Conservation (phyloP, 2,888 invertebrate genomes). For the Anorthoa munda region DNA sequence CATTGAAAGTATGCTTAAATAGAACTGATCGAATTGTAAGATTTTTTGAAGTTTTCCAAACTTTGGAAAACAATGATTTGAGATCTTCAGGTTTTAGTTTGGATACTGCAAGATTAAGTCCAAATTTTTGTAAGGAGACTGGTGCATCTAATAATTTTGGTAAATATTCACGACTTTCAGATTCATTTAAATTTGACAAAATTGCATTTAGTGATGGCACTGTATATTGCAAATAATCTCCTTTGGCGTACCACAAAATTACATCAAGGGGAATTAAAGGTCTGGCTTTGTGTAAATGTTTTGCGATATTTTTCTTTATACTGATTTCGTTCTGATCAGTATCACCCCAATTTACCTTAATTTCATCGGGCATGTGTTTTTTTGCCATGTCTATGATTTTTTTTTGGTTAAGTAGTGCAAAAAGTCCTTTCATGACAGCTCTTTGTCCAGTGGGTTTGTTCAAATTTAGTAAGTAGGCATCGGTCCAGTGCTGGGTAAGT, state of each 20-base stretch:
- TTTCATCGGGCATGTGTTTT: conserved; percentile 74
- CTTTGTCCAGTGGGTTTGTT: conserved; percentile 71
- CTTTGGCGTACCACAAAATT: conserved; percentile 79
- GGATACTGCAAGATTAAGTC: conserved; percentile 71
- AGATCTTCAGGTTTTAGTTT: conserved; percentile 73
- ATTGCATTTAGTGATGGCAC: conserved; percentile 77
- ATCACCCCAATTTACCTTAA: conserved; percentile 79
- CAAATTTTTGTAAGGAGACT: conserved; percentile 79
- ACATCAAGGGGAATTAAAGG: conserved; percentile 74
- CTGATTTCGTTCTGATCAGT: conserved; percentile 72
- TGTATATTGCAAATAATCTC: conserved; percentile 81
- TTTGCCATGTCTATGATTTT: conserved; percentile 71
- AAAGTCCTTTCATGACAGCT: conserved; percentile 71
- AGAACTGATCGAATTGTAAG: conserved; percentile 73
- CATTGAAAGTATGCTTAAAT: conserved; percentile 70
- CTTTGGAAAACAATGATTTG: conserved; percentile 67
- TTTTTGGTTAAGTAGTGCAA: conserved; percentile 71
- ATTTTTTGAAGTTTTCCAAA: conserved; percentile 77
- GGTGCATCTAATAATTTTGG: conserved; percentile 73
- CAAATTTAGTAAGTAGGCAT: conserved; percentile 68
- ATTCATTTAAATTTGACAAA: conserved; percentile 73
- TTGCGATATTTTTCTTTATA: conserved; percentile 78
- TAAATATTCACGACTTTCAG: conserved; percentile 68
- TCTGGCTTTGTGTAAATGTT: conserved; percentile 78
- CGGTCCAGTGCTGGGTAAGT: conserved; percentile 72